Conservation (phyloP, 2,888 invertebrate species). For the Xylota sylvarum region DNA sequence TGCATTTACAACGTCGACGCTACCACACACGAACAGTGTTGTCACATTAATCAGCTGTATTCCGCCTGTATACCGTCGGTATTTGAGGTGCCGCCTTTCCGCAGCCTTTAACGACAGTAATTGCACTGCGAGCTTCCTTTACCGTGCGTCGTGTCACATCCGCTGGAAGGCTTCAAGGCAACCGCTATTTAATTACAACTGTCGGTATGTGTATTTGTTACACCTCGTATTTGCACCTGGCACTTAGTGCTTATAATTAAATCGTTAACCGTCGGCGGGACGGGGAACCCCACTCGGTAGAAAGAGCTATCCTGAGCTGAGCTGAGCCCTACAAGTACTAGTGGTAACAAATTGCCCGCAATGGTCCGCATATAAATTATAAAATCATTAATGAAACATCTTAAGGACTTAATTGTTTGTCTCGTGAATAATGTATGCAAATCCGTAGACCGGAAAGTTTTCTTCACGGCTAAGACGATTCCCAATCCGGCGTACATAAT, state of each 20-base stretch:
- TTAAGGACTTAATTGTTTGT: conserved; percentile 33
- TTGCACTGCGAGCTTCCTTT: conserved; percentile 4
- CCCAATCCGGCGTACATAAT: conserved; percentile 9
- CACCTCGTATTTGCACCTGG: conserved; percentile 28
- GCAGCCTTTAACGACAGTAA: conserved; percentile 4
- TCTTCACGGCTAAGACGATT: neutral
- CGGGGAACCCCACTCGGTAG: neutral
- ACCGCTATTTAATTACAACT: conserved; percentile 35
- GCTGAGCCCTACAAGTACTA: neutral
- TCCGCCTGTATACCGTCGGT: conserved; percentile 3
- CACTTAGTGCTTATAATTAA: conserved; percentile 31
- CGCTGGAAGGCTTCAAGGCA: conserved; percentile 5
- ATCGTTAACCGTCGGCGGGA: neutral
- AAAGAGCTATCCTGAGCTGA: neutral
- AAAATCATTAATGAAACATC: conserved; percentile 33
- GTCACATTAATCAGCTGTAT: conserved; percentile 35
- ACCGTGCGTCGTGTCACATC: neutral
- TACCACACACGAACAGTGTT: neutral
- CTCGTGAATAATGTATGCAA: conserved; percentile 36
- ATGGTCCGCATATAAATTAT: conserved; percentile 25
- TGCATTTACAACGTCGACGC: conserved; percentile 7
- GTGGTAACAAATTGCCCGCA: conserved; percentile 27
- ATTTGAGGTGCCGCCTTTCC: conserved; percentile 4
- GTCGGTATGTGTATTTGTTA: conserved; percentile 1
- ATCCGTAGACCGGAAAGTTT: conserved; percentile 27